Base-by-base conservation (phyloP, 1,140 invertebrate species). In the Condylostylus longicornis region DNA sequence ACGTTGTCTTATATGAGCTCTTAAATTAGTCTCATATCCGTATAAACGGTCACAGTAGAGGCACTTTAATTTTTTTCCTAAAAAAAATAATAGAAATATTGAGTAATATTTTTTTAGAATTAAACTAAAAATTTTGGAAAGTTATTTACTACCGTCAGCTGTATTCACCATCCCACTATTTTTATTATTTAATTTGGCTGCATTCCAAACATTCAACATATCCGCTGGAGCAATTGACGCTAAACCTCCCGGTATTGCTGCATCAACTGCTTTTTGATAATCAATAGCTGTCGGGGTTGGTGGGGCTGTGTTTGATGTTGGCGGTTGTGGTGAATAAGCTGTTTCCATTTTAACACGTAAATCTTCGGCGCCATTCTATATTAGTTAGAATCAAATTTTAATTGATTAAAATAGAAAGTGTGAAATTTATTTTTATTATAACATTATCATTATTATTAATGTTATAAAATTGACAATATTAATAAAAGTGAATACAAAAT, bases 31-130 rank as follows among this genome's bases (percentile, higher is more conserved):
- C 68, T 90, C 84, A 60, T 90, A 89, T 25, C 85, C 83, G 61
- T 90, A 90, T n/a, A 88, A 67, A 49, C 84, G 72, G 61, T 89
- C 84, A 67, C 85, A 90, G 59, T 82, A 88, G 50, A 85, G 80
- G 63, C 85, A 90, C 65, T 88, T 86, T 41, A 90, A 65, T 63
- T 88, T 87, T 63, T 85, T 87, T 46, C 82, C 83, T 86, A 64
- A 0, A 64, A 63, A 43, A 21, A 4, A 30, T 9, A 22, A 18
- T 4, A 35, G 12, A 10, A 13, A 33, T 15, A 31, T 31, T 31
- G 6, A 7, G 10, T 9, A 31, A 31, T 6, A 15, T 6, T 10
- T 31, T 31, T 27, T 27, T 10, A 27, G 25, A 13, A n/a, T 5
- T 27, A 5, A 5, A 27, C 4, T 4, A 27, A 27, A 27, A 27